Conservation (phyloP, 2,888 invertebrate genomes). For the Tinea pellionella region DNA sequence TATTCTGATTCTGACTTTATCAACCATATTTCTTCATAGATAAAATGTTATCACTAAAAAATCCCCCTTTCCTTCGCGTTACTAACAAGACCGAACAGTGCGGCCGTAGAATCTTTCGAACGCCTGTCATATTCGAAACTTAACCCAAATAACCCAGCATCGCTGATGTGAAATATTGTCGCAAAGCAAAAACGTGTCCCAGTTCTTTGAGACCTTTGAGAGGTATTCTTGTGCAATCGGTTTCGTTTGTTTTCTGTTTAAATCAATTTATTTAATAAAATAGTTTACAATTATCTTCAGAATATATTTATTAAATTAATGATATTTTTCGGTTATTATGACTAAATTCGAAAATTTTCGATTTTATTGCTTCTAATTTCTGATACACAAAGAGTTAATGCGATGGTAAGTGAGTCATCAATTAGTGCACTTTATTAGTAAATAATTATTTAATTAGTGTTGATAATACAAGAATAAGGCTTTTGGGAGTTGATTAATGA, state of each 20-base stretch:
- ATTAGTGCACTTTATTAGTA: too few species aligned
- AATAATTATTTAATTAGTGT: background rate
- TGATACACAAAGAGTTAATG: too few species aligned
- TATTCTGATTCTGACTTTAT: too few species aligned
- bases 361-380: too few species aligned
- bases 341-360: too few species aligned
- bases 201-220: conserved; percentile 5
- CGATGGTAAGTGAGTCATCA: too few species aligned
- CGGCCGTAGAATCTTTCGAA: background rate
- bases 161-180: conserved; percentile 13
- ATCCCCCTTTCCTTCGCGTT: background rate
- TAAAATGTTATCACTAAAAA: background rate
- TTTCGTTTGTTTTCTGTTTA: too few species aligned
- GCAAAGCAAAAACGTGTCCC: conserved; percentile 14
- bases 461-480: background rate
- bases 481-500: conserved; percentile 9
- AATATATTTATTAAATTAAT: too few species aligned
- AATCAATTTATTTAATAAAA: too few species aligned
- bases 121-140: conserved; percentile 7
- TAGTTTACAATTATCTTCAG: too few species aligned
- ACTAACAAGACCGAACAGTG: background rate
- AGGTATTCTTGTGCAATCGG: background rate
- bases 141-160: conserved; percentile 10
- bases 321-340: too few species aligned
- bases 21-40: too few species aligned